Conservation (phyloP, 2,797 vertebrate species). For the Enteromius viviparus region DNA sequence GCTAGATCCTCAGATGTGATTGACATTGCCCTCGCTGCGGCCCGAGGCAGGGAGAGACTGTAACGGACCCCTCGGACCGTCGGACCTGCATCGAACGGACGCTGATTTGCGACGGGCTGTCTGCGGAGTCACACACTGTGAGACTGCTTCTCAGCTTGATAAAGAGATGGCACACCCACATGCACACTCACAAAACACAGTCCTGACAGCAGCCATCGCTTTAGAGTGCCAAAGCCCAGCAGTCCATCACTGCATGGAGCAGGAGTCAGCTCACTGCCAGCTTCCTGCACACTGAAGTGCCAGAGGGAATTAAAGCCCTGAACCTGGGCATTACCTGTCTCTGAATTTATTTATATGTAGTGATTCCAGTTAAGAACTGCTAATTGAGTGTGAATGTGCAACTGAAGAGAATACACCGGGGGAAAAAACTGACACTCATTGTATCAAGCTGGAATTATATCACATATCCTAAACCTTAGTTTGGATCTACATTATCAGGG, state of each 20-base stretch:
- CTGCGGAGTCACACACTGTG: conserved; percentile 3
- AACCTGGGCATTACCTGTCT: conserved; percentile 51
- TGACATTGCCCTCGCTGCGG: conserved; percentile 48
- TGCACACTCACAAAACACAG: conserved; percentile 45
- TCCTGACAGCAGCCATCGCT: conserved; percentile 58
- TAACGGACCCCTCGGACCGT: conserved; percentile 53
- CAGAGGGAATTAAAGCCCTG: conserved; percentile 62
- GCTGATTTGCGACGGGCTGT: conserved; percentile 68
- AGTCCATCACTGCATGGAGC: conserved; percentile 63
- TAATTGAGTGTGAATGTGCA: conserved; percentile 33
- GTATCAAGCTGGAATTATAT: conserved; percentile 10
- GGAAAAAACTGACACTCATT: neutral
- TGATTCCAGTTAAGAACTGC: conserved; percentile 25
- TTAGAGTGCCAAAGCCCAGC: conserved; percentile 62
- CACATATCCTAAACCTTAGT: neutral
- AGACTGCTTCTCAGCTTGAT: conserved; percentile 58
- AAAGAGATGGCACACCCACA: conserved; percentile 60
- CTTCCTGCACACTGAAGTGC: conserved; percentile 42
- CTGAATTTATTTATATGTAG: conserved; percentile 62
- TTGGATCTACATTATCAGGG: conserved; percentile 14
- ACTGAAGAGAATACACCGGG: neutral
- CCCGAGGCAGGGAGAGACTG: conserved; percentile 66
- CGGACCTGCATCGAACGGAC: conserved; percentile 62
- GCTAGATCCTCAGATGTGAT: conserved; percentile 3
- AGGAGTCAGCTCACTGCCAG: conserved; percentile 50